Base-by-base conservation (phyloP, 2,888 invertebrate species). In the Epistrophe grossulariae region DNA sequence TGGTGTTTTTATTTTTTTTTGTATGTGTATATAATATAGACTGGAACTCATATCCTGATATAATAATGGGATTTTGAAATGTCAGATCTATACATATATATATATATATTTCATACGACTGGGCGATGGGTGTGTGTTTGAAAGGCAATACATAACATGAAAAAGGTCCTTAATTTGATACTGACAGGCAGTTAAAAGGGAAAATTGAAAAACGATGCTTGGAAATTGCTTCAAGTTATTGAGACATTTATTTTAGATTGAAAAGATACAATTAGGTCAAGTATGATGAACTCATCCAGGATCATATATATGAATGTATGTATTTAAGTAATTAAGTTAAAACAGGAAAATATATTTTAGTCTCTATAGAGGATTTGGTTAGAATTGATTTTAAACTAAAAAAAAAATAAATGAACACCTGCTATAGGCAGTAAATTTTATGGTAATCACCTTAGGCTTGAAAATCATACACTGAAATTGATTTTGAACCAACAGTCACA, bases 101-200 rank as follows among this genome's bases (percentile, higher is more conserved):
- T 35, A n/a, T n/a, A n/a, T n/a, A n/a, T n/a, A n/a, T n/a, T n/a
- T n/a, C n/a, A n/a, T n/a, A n/a, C n/a, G n/a, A n/a, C n/a, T n/a
- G n/a, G n/a, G n/a, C 2, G 6, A 66, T 62, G 55, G 52, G 28
- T 55, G n/a, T 24, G 11, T 40, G 55, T 40, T 70, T 40, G 55
- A 70, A 55, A 55, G 55, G 70, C 70, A 70, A 70, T 70, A 55
- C 52, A 70, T 70, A 43, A 70, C 19, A 55, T 55, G 31, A 48
- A 43, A 62, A 50, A 31, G 68, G 35, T 50, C 19, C 70, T 70
- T 70, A 70, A 70, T 70, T 70, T 55, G 70, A 70, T 70, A 55
- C 40, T 70, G 55, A 40, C 70, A 55, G 70, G 55, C 40, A 24
- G 24, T 70, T 70, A 38, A 40, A 40, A 55, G n/a, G 24, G 55